Evolutionary conservation across 2,888 invertebrate genomes (phyloP), one percentile per base, ranked within the genome.

Genomic region (Acanthopleura granulata): DNA sequence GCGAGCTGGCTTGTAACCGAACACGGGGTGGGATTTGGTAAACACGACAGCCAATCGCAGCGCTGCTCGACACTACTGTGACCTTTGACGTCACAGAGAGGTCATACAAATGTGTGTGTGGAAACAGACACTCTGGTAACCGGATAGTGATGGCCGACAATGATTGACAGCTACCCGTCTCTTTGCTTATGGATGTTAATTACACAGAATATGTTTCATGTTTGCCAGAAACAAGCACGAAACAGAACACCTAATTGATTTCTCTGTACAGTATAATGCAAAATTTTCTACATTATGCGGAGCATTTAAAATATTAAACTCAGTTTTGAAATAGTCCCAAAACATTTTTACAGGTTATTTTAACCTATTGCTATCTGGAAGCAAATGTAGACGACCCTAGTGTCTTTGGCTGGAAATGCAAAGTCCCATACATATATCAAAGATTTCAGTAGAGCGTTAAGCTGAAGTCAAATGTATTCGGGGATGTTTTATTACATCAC

Each of bases 1-100:
- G 25, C 25, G n/a, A 62, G 14, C 62, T 12, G 22, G 62, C 66
- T 66, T 66, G 66, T 66, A 66, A 66, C 66, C 66, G 29, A 66
- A 66, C 66, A 22, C 66, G 1, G 66, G 66, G 66, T 6, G 66
- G 66, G 29, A 27, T 27, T 66, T 22, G 18, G 57, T 18, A 57
- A 22, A 22, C 57, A 22, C 57, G 57, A 66, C 29, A 66, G 22
- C 66, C 66, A 66, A 22, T 66, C 25, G 29, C 66, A 66, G 6
- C 16, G 22, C 66, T 16, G 29, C 27, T 22, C 25, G 16, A 27
- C 57, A 12, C n/a, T 22, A 57, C 57, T 12, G 18, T 57, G 57
- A 57, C 57, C 57, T 27, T 15, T 66, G 66, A 66, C 66, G 66
- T 66, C 66, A 66, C 16, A 27, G 22, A 66, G 14, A 66, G 66